Evolutionary conservation across 2,113 vertebrate species (phyloP).

Genomic region (Dromaius novaehollandiae): DNA sequence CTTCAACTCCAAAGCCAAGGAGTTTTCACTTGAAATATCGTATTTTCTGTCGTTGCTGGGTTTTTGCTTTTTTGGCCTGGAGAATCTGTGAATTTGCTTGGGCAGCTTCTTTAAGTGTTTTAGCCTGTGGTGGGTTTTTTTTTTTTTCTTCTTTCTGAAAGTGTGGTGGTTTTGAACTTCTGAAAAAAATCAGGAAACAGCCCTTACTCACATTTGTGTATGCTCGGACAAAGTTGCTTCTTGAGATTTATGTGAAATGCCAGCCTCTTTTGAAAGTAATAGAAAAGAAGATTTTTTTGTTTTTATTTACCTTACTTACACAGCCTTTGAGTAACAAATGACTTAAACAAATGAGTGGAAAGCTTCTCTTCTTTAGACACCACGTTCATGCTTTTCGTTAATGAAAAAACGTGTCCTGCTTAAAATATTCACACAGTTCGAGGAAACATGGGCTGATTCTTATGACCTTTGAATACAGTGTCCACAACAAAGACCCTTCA

Average conservation of each 20-base stretch:
- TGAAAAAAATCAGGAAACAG: neutral
- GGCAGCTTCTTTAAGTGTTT: neutral
- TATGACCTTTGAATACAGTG: neutral
- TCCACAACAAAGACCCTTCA: neutral
- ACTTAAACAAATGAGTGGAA: neutral
- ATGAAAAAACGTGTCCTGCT: neutral
- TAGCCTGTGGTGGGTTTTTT: neutral
- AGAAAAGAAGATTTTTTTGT: neutral
- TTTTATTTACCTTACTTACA: neutral
- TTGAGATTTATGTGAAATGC: neutral
- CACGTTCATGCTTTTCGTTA: neutral
- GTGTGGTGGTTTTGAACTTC: neutral
- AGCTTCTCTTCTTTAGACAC: neutral
- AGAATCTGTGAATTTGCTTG: neutral
- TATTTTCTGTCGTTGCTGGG: neutral
- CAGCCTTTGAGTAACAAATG: neutral
- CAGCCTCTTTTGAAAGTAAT: neutral
- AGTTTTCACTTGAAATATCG: neutral
- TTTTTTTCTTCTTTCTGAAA: neutral
- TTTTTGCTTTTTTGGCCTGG: neutral
- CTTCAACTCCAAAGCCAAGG: neutral
- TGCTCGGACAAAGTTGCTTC: neutral
- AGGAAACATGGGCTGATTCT: fast-evolving
- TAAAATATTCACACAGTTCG: neutral
- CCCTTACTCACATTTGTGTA: neutral